Evolutionary conservation across 2,797 vertebrate species (phyloP), one percentile per base, ranked within the genome.

Genomic region (Chelon labrosus): DNA sequence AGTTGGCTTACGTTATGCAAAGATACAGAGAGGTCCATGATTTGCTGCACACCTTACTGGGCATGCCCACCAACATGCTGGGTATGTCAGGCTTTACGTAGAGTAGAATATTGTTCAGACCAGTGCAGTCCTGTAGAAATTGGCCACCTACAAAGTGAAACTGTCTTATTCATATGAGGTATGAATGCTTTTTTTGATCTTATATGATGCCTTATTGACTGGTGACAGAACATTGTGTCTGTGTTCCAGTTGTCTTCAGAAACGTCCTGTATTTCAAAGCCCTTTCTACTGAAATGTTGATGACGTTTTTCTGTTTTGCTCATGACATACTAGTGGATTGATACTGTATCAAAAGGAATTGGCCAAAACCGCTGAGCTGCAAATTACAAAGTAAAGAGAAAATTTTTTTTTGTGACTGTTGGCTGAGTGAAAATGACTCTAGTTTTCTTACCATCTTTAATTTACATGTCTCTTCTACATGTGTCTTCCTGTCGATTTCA

Each of bases 41-140:
- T 79, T 81, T 99, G 77, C 83, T 99, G 80, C 98, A 99, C 88
- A 99, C 98, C 0, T 89, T 99, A 53, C 94, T 99, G 59, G 96
- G 95, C 22, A 98, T 99, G 97, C 98, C 97, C 19, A 98, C 96
- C 54, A 99, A 97, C 88, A 98, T 99, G 94, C 92, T 99, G 3
- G 98, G 98, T 99, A 85, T 96, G 96, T 83, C 20, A 0, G 19
- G 4, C n/a, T 54, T 17, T 20, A 35, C 2, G 2, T 22, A 27
- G 39, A 7, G 31, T 35, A 8, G 39, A 41, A 13, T 5, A 16
- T 27, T 35, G 31, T 17, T 59, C 8, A 47, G 13, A 38, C 10
- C 25, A 57, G n/a, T 8, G 10, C 16, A 3, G 9, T 56, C 22
- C 54, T 27, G 7, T 31, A 27, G 49, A 57, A 37, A n/a, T 41